phyloP scores from a whole-genome alignment of 2,113 vertebrate genomes.

The Zosterops borbonicus region DNA sequence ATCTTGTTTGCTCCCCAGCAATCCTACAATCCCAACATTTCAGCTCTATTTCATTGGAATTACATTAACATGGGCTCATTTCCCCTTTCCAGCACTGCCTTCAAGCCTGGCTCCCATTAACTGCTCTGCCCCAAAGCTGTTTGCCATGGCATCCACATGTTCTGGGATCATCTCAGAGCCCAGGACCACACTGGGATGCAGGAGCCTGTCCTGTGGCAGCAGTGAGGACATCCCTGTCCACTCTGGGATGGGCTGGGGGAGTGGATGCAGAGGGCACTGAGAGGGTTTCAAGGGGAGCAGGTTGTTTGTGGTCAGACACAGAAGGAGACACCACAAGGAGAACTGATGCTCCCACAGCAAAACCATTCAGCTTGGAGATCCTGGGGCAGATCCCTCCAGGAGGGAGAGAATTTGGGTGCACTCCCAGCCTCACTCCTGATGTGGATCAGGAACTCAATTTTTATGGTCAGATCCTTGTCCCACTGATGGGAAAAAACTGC shows the following conservation, averaged over 20 bases:
- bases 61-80: accelerated
- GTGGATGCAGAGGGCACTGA: not conserved
- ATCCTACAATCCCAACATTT: not conserved
- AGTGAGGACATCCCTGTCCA: not conserved
- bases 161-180: not conserved
- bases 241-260: not conserved
- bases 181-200: not conserved
- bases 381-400: not conserved
- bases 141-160: not conserved
- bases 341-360: not conserved
- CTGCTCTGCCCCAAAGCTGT: not conserved
- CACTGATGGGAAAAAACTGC: not conserved
- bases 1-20: not conserved
- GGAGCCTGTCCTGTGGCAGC: not conserved
- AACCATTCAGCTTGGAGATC: not conserved
- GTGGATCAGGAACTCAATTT: not conserved
- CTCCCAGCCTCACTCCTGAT: not conserved
- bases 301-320: not conserved
- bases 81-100: not conserved
- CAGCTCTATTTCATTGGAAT: not conserved
- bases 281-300: not conserved
- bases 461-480: accelerated
- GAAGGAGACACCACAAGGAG: not conserved
- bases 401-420: not conserved
- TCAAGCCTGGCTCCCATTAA: not conserved